Conservation (phyloP, 2,113 vertebrate genomes). For the Corythoichthys intestinalis region DNA sequence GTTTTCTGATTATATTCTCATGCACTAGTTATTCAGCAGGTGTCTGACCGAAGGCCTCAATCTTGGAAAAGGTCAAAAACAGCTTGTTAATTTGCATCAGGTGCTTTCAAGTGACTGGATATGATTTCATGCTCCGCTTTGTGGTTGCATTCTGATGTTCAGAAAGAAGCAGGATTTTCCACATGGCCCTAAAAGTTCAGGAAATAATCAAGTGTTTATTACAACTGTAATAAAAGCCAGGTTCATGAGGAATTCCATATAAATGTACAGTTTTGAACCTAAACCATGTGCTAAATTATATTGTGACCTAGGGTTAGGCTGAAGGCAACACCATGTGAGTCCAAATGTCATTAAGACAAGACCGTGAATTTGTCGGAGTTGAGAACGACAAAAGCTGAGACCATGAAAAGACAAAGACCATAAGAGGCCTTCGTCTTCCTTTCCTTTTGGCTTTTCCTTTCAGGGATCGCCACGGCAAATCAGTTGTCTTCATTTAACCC, state of each 20-base stretch:
- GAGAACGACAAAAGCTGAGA: too few species aligned
- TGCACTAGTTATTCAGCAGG: slow-evolving; percentile 31
- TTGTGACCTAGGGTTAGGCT: not conserved
- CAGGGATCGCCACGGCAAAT: too few species aligned
- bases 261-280: slow-evolving; percentile 19
- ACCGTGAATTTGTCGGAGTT: too few species aligned
- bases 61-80: slow-evolving; percentile 34
- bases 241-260: slow-evolving; percentile 15
- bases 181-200: slow-evolving; percentile 35
- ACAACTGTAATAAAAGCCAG: slow-evolving; percentile 49
- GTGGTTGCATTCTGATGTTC: slow-evolving; percentile 32
- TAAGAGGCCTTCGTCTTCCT: too few species aligned
- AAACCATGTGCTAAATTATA: slow-evolving; percentile 36
- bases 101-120: slow-evolving; percentile 52
- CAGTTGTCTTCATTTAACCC: too few species aligned
- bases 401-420: too few species aligned
- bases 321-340: too few species aligned
- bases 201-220: slow-evolving; percentile 49
- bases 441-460: too few species aligned
- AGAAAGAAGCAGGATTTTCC: slow-evolving; percentile 39
- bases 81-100: slow-evolving; percentile 42
- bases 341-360: too few species aligned
- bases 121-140: slow-evolving; percentile 39
- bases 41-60: slow-evolving; percentile 46
- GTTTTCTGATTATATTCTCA: slow-evolving; percentile 32